These are phyloP conservation scores for Nyleta sp. DNA, from an alignment of 2,888 invertebrate species.

Conservation along the genomic window DNA sequence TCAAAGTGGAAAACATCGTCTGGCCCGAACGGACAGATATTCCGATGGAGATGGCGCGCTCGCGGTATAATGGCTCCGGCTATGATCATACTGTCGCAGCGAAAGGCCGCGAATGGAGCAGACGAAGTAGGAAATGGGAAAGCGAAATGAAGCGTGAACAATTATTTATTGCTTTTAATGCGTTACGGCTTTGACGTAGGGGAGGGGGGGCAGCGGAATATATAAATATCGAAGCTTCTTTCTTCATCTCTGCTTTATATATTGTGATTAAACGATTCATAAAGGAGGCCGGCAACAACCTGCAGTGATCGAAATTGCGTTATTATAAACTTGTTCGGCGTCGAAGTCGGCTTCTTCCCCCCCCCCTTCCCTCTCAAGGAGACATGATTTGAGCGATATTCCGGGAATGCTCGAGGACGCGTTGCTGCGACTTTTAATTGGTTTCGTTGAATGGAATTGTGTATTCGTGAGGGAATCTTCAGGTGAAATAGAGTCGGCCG, in stretches of 20 bases:
- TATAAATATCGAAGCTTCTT: slow-evolving; percentile 74
- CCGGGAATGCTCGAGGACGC: background rate
- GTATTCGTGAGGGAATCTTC: background rate
- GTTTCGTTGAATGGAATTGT: slow-evolving; percentile 3
- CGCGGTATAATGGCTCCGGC: slow-evolving; percentile 48
- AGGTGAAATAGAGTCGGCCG: too few species aligned
- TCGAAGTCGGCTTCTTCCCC: slow-evolving; percentile 10
- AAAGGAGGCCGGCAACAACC: slow-evolving; percentile 48
- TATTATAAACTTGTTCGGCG: slow-evolving; percentile 42
- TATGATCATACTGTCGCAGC: slow-evolving; percentile 58
- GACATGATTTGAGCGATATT: slow-evolving; percentile 18
- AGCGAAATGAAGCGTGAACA: slow-evolving; percentile 77
- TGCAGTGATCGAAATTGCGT: slow-evolving; percentile 50
- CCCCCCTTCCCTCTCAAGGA: background rate
- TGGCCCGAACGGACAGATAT: slow-evolving; percentile 60
- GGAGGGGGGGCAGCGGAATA: slow-evolving; percentile 65
- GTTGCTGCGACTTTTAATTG: background rate
- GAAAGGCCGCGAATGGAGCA: slow-evolving; percentile 53
- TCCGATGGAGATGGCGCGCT: slow-evolving; percentile 37
- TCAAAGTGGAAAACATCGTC: slow-evolving; percentile 60
- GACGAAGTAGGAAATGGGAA: slow-evolving; percentile 74
- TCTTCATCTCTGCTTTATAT: slow-evolving; percentile 69
- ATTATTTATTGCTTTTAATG: slow-evolving; percentile 76
- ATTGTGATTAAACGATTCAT: slow-evolving; percentile 66
- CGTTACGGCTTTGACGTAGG: slow-evolving; percentile 67